A percentile compares a stretch with the other conserved stretches of the same genome.
These are phyloP conservation scores for Conus betulinus DNA, from an alignment of 1,140 invertebrate genomes.

Conservation along the genomic window DNA sequence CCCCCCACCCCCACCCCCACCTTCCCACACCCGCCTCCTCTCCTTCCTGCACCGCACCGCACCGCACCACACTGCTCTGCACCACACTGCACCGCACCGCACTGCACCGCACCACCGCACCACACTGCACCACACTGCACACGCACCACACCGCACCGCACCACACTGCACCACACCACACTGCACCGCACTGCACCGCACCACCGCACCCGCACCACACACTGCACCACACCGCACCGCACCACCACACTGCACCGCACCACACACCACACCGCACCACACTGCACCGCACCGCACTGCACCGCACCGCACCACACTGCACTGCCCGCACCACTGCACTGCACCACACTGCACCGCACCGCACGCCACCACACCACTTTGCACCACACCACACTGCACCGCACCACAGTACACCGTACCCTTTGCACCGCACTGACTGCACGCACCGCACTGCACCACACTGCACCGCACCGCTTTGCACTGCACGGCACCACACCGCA, in stretches of 20 bases:
- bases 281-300: background rate
- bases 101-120: too few relatives aligned
- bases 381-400: background rate
- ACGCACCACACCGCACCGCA: background rate
- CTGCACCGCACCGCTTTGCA: too few relatives aligned
- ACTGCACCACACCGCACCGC: background rate
- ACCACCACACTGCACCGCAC: background rate
- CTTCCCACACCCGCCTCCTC: too few relatives aligned
- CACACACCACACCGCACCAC: background rate
- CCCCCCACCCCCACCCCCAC: background rate
- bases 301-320: too few relatives aligned
- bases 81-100: too few relatives aligned
- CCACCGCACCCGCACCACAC: background rate
- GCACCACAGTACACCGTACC: constrained; percentile 6
- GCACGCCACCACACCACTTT: too few relatives aligned
- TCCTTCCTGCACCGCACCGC: too few relatives aligned
- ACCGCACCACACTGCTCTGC: too few relatives aligned
- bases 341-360: constrained; percentile 13
- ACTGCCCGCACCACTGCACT: background rate
- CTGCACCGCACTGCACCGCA: background rate
- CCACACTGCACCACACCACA: background rate
- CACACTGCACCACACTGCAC: too few relatives aligned
- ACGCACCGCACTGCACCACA: too few relatives aligned
- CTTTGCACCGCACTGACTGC: too few relatives aligned
- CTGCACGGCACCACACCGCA: too few relatives aligned